Evolutionary conservation across 2,888 invertebrate genomes (phyloP).

Genomic region (Megalurothrips usitatus): DNA sequence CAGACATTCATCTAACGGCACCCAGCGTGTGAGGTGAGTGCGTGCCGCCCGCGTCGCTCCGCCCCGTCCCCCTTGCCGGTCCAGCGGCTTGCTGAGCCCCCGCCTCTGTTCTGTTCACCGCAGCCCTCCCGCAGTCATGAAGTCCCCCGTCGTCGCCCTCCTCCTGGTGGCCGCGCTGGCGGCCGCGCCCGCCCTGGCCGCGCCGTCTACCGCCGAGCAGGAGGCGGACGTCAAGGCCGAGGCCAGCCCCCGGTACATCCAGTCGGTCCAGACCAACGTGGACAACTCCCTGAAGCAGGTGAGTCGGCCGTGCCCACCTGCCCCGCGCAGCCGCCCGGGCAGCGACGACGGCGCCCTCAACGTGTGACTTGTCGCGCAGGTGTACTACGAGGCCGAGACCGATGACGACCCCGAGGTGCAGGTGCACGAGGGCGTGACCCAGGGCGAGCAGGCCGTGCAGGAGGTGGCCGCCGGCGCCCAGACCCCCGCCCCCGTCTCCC

Average conservation of each 20-base stretch:
- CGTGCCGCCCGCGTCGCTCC: neutral
- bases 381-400: neutral
- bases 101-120: neutral
- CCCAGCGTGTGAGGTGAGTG: neutral
- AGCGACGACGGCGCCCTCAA: neutral
- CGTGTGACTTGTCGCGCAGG: neutral
- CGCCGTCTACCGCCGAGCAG: neutral
- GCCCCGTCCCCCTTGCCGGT: neutral
- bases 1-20: neutral
- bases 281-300: neutral
- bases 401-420: neutral
- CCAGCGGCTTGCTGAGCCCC: neutral
- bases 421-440: constrained; percentile 15
- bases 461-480: neutral
- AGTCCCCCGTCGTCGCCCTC: neutral
- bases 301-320: neutral
- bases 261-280: neutral
- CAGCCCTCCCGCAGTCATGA: neutral
- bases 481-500: constrained; percentile 14
- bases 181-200: neutral
- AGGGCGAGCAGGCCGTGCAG: constrained; percentile 4
- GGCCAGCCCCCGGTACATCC: constrained; percentile 11
- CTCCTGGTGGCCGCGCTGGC: neutral
- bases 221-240: neutral
- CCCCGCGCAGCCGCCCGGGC: neutral